Conservation (phyloP, 1,140 invertebrate species). For the Limonius californicus region DNA sequence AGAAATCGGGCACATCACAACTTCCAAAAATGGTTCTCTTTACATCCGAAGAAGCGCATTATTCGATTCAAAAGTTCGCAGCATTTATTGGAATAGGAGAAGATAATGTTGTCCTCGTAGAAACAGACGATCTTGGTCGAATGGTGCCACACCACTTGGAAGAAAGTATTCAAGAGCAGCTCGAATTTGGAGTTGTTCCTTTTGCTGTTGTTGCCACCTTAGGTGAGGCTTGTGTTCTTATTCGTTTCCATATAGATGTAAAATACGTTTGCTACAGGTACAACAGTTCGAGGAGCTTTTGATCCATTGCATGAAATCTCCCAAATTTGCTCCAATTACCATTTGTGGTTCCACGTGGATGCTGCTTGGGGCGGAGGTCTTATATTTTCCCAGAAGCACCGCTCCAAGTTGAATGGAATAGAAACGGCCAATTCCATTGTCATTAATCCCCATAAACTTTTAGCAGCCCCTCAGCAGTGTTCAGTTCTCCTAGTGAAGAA, state of each 20-base stretch:
- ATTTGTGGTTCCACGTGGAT: conserved; percentile 69
- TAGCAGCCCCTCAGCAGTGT: conserved; percentile 64
- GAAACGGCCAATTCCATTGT: conserved; percentile 61
- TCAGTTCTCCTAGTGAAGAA: conserved; percentile 54
- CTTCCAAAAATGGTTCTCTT: conserved; percentile 47
- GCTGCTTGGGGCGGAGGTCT: conserved; percentile 68
- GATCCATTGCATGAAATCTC: conserved; percentile 61
- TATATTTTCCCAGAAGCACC: conserved; percentile 56
- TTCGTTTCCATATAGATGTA: not conserved
- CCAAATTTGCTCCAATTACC: conserved; percentile 57
- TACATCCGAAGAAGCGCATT: conserved; percentile 63
- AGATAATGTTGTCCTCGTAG: conserved; percentile 43
- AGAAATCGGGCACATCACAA: conserved; percentile 41
- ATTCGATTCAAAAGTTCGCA: conserved; percentile 60
- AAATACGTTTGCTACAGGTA: conserved; percentile 37
- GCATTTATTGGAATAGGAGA: conserved; percentile 51
- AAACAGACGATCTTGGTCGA: conserved; percentile 51
- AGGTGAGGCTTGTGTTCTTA: too few relatives aligned
- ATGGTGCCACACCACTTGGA: conserved; percentile 56
- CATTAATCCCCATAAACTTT: conserved; percentile 68
- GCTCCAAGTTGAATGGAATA: conserved; percentile 55
- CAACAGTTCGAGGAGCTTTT: conserved; percentile 57
- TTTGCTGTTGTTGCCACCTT: conserved; percentile 62
- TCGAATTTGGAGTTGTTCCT: conserved; percentile 49
- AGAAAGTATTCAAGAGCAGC: conserved; percentile 48